Evolutionary conservation across 2,797 vertebrate genomes (phyloP), one percentile per base, ranked within the genome.

Genomic region (Pangasius djambal): DNA sequence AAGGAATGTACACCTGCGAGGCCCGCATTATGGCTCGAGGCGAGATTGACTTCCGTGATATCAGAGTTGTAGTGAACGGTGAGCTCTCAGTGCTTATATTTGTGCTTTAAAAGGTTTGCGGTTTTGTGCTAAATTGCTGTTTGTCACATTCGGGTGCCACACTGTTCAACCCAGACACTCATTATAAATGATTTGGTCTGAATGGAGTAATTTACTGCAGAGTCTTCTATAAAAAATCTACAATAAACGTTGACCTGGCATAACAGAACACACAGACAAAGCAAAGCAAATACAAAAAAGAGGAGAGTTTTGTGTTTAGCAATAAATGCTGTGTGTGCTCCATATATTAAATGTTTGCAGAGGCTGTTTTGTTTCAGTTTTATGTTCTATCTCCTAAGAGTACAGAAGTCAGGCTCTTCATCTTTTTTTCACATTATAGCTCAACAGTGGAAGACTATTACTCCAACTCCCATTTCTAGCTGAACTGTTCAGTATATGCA

Each of bases 51-150:
- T 97, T 98, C 93, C 97, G 97, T 90, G 95, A 97, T 93, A 99
- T 99, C 94, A 96, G 96, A 92, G 98, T 99, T 91, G 91, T 99
- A 25, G 97, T 99, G 70, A 99, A 99, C 1, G 98, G 99, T 99
- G 92, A 98, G 97, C 67, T 44, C 86, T 75, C 72, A 1, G 8
- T 59, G 81, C 57, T 40, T 85, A 48, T 55, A 48, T 86, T 85
- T 65, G 55, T 55, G 13, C 44, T 81, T 79, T 67, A 31, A 34
- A 78, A 31, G 84, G 89, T 92, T 89, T 93, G 75, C 91, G 89
- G 87, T 78, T 89, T 85, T 15, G 31, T 52, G 67, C n/a, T 90
- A 88, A 89, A 79, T 52, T 85, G 37, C 48, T 74, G 28, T 87
- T 87, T 67, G 74, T 77, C 67, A 83, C 69, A 83, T 87, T 55